Base-by-base conservation (phyloP, 2,113 vertebrate genomes). In the Eonycteris spelaea region DNA sequence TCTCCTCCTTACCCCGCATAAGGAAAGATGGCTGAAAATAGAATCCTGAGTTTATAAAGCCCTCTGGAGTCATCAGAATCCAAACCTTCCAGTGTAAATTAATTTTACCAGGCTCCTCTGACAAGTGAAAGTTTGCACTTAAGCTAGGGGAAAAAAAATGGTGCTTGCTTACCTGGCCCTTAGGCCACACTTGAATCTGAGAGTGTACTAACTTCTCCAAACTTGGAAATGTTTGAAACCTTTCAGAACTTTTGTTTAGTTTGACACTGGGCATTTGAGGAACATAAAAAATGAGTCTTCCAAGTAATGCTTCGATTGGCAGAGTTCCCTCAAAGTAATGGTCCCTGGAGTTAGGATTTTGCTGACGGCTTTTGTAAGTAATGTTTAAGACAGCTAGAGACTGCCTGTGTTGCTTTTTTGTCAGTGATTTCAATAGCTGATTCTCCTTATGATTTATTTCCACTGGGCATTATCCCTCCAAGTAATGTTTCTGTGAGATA, bases 291-390 rank as follows among this genome's bases (percentile, higher is more conserved):
- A 74, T 0, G 28, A 26, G 73, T 67, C 80, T 96, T 97, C 70
- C 77, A 86, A 96, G 93, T 97, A 97, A 96, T 97, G 97, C 93
- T 94, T n/a, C 11, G 40, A 33, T 98, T 5, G 0, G 85, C 90
- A 75, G 40, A 15, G 74, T 68, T 96, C 96, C 97, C 93, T 21
- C 1, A 75, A 87, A 94, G 63, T 94, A 94, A 53, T 86, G 96
- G 77, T 61, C 84, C 86, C 4, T 75, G 92, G 77, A 85, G 87
- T 65, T 86, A 65, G 40, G n/a, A 19, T 74, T 94, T 79, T 96
- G 70, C 95, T 95, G 92, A 82, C 40, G 35, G 63, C 45, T 95
- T 68, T 84, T 90, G 45, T 84, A 92, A 96, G 94, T 90, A 90
- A 95, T 86, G 88, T 80, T 63, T 86, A 94, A 89, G 59, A 53